A percentile compares a stretch with the other conserved stretches of the same genome.
Evolutionary conservation across 2,888 invertebrate genomes (phyloP).

Genomic region (Cerceris rybyensis): DNA sequence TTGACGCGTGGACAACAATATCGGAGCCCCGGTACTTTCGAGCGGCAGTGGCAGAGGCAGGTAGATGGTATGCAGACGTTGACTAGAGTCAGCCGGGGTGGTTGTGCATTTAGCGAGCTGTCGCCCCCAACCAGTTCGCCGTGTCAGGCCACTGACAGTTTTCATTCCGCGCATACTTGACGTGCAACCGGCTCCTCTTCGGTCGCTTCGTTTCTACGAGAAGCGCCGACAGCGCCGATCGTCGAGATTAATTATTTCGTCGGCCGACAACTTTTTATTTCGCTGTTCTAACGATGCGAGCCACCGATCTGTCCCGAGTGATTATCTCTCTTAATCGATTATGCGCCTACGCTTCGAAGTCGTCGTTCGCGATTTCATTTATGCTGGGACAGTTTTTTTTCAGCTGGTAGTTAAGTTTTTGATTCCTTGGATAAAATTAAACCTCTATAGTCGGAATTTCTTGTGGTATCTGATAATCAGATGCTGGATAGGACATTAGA

Average conservation of each 20-base stretch:
- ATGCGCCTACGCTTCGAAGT: not conserved
- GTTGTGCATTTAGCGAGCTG: constrained; percentile 76
- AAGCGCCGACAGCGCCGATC: constrained; percentile 56
- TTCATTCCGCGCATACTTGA: constrained; percentile 75
- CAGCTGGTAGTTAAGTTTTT: no score
- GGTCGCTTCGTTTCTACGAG: constrained; percentile 58
- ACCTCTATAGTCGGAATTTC: no score
- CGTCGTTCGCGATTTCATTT: no score
- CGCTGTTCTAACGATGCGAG: constrained; percentile 10
- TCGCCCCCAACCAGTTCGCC: constrained; percentile 72
- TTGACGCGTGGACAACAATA: constrained; percentile 66
- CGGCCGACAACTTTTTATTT: constrained; percentile 39
- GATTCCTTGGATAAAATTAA: no score
- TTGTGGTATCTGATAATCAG: no score
- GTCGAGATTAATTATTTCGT: constrained; percentile 68
- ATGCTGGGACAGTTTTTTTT: no score
- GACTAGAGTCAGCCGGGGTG: constrained; percentile 64
- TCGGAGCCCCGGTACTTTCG: constrained; percentile 51
- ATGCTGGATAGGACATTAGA: no score
- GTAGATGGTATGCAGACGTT: constrained; percentile 66
- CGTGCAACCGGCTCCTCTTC: constrained; percentile 68
- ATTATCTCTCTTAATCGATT: constrained; percentile 11
- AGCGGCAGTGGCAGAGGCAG: constrained; percentile 40
- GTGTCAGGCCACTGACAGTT: constrained; percentile 74
- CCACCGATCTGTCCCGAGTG: constrained; percentile 5